A percentile compares a stretch with the other conserved stretches of the same genome.
Conservation (phyloP, 2,113 vertebrate species). For the Apteryx owenii region DNA sequence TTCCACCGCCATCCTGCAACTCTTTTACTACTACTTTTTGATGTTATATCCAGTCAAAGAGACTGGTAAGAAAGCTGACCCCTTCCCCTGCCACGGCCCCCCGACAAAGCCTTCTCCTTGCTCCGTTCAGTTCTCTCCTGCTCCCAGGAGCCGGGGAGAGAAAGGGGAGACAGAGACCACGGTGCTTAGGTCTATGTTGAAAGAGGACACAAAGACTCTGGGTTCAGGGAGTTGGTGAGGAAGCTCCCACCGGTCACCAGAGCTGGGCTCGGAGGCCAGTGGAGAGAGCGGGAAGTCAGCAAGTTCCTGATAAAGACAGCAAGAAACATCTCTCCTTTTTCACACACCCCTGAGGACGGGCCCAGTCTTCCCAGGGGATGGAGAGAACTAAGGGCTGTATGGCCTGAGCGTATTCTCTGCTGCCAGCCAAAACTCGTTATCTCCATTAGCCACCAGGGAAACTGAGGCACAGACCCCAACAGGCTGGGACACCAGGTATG, state of each 20-base stretch:
- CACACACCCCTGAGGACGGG: neutral
- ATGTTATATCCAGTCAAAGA: neutral
- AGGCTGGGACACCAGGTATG: accelerated
- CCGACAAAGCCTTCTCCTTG: neutral
- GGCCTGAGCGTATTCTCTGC: neutral
- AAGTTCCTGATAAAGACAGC: neutral
- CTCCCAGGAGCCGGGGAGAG: neutral
- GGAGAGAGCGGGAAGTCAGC: neutral
- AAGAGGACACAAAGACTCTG: neutral
- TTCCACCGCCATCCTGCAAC: neutral
- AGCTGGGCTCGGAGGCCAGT: neutral
- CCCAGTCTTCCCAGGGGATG: neutral
- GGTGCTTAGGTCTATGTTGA: neutral
- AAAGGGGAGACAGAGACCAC: neutral
- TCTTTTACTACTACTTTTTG: neutral
- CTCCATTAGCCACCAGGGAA: neutral
- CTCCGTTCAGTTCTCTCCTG: neutral
- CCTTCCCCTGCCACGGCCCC: neutral
- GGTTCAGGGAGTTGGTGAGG: neutral
- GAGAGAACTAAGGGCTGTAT: neutral
- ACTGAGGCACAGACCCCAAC: neutral
- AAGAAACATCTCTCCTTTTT: neutral
- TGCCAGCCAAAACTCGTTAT: neutral
- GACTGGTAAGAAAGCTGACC: neutral
- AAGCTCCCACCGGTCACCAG: no score